Evolutionary conservation across 2,113 vertebrate species (phyloP).

Genomic region (Jacana jacana): DNA sequence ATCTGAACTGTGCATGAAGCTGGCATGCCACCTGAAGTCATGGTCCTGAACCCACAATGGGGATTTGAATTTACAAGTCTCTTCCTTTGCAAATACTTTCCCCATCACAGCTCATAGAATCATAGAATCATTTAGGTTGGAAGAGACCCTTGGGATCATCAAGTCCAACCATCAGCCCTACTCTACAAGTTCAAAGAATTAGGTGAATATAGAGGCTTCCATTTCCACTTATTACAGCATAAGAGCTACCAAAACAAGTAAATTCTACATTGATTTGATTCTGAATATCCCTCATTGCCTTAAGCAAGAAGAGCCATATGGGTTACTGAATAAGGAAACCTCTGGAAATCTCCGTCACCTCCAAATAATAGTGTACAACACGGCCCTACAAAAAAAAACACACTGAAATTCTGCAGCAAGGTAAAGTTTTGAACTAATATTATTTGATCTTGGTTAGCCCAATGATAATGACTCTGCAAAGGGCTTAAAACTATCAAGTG

Average conservation of each 20-base stretch:
- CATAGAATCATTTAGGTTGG: too few species aligned
- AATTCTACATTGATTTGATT: background rate
- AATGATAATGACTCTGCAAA: background rate
- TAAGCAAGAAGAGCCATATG: background rate
- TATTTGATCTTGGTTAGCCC: background rate
- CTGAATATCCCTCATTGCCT: background rate
- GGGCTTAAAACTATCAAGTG: background rate
- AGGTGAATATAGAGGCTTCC: background rate
- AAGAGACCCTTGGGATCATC: too few species aligned
- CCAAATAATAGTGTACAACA: background rate
- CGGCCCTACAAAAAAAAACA: background rate
- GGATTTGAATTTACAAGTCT: background rate
- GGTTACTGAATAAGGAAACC: fast-evolving
- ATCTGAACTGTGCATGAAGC: background rate
- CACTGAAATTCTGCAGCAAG: background rate
- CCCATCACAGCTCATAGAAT: background rate
- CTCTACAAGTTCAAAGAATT: too few species aligned
- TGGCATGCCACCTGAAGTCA: background rate
- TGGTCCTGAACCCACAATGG: background rate
- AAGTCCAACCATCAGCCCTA: too few species aligned
- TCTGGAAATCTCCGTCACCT: background rate
- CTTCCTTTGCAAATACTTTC: background rate
- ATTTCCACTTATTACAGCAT: background rate
- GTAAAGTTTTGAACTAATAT: background rate
- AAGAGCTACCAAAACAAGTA: background rate